Percentiles rank a stretch among this genome's conserved stretches.
phyloP scores from a whole-genome alignment of 2,888 invertebrate species.

The Leptinotarsa peninsularis region DNA sequence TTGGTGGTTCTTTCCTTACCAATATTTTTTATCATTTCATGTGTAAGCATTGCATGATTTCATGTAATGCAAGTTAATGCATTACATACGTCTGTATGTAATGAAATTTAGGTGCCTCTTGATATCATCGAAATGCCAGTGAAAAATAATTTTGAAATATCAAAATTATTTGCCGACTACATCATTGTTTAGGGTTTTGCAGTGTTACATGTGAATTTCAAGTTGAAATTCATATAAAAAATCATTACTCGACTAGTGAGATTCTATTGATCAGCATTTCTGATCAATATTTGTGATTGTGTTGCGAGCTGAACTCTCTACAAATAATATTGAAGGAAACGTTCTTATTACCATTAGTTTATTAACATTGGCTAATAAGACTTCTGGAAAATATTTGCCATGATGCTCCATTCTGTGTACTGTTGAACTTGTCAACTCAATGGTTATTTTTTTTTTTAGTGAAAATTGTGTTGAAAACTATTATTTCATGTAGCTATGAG shows the following conservation, averaged over 20 bases:
- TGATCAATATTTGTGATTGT: conserved; percentile 4
- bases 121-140: neutral
- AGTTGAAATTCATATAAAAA: conserved; percentile 16
- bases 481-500: conserved; percentile 20
- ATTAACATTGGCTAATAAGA: conserved; percentile 22
- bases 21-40: conserved; percentile 29
- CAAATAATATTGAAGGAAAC: neutral
- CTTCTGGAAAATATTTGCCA: no score
- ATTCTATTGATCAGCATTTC: conserved; percentile 19
- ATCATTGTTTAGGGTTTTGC: no score
- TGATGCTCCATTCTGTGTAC: no score
- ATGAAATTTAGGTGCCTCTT: conserved; percentile 38
- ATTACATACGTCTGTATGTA: conserved; percentile 50
- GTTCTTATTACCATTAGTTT: conserved; percentile 16
- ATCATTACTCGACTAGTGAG: neutral
- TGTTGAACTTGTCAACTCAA: no score
- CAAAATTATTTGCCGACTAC: neutral
- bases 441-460: no score
- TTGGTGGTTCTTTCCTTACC: neutral
- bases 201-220: conserved; percentile 10
- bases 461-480: no score
- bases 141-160: conserved; percentile 18
- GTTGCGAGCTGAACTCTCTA: no score
- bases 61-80: conserved; percentile 38
- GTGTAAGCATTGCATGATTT: conserved; percentile 38